Base-by-base conservation (phyloP, 2,113 vertebrate species). In the Eublepharis macularius region DNA sequence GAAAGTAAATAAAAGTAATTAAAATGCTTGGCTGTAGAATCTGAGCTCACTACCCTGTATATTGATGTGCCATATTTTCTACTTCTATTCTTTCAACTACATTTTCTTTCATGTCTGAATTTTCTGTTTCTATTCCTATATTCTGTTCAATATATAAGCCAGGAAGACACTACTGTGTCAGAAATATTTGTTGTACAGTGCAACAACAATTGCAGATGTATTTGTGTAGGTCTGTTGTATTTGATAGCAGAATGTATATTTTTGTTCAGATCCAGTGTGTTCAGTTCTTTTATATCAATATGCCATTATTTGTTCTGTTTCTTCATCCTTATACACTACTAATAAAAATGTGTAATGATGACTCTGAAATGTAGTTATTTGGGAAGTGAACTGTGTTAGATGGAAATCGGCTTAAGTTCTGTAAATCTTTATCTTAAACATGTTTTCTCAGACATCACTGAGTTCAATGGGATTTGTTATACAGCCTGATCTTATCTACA, bases 61-160 rank as follows among this genome's bases (percentile, higher is more conserved):
- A 57, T 80, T 74, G 76, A 68, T 60, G 74, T 84, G 36, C 76
- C 51, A 76, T 89, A 69, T 91, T 85, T 91, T 77, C 84, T 87
- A 74, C 82, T 14, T 84, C 86, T 4, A 63, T 88, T 86, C 21
- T 75, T 45, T 82, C 54, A 86, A 66, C 41, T 84, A 47, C 86
- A 86, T 49, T 78, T 88, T 57, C 24, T 78, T 91, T 88, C 86
- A 34, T 90, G 91, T 91, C 82, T 47, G 19, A 63, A 70, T 88
- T 93, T 92, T 93, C 39, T 49, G 63, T 88, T 81, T 89, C 49
- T 0, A 0, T 73, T 91, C 14, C 79, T 90, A 72, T 0, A 0
- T 69, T 91, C 21, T 84, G 54, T 91, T 79, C 92, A 83, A 6
- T 89, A 90, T 89, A 90, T 19, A 34, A 77, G n/a, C 69, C 82